These are phyloP conservation scores for Aurelia coerulea DNA, from an alignment of 30 jellyfish, hydroid and myxozoan species.

Conservation along the genomic window DNA sequence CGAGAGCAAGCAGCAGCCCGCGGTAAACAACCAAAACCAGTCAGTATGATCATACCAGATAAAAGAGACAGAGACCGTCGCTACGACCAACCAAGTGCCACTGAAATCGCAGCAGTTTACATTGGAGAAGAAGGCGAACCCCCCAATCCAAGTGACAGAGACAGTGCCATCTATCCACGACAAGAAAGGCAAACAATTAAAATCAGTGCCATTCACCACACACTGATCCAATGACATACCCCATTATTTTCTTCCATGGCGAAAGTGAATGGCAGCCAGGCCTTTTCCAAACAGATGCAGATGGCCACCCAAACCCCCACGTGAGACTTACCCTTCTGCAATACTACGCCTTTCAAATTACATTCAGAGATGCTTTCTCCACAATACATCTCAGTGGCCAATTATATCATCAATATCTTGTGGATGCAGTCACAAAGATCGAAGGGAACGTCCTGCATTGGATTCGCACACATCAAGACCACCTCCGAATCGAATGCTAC, in stretches of 20 bases:
- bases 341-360: neutral
- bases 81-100: neutral
- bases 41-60: neutral
- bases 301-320: neutral
- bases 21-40: neutral
- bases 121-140: neutral
- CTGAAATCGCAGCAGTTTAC: neutral
- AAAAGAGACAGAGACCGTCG: neutral
- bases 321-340: neutral
- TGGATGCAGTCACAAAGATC: neutral
- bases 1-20: neutral
- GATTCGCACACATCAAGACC: neutral
- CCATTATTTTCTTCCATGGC: slow-evolving; percentile 44
- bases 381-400: neutral
- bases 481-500: neutral
- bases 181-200: neutral
- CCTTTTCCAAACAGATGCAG: too few relatives aligned
- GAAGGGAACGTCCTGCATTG: neutral
- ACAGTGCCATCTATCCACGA: neutral
- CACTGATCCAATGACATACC: slow-evolving; percentile 58
- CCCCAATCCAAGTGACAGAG: neutral
- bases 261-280: slow-evolving; percentile 26
- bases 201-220: neutral
- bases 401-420: neutral
- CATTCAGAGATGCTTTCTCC: neutral